Percentiles rank a stretch among this genome's conserved stretches.
These are phyloP conservation scores for Psophia crepitans DNA, from an alignment of 2,113 vertebrate species.

Conservation along the genomic window DNA sequence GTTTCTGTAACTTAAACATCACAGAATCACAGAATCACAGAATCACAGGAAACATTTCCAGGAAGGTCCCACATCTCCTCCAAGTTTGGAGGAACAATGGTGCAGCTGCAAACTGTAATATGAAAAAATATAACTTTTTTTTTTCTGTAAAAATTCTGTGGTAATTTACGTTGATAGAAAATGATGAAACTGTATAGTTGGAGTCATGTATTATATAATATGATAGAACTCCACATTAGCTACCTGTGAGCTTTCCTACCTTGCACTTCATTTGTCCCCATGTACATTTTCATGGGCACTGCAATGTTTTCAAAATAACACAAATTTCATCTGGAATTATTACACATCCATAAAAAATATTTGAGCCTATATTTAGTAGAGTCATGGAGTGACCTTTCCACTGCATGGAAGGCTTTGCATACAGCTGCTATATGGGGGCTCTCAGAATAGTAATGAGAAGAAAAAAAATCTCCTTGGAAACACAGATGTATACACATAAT, in stretches of 20 bases:
- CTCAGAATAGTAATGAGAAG: not conserved
- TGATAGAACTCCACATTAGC: not conserved
- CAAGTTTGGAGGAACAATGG: not conserved
- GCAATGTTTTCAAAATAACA: not conserved
- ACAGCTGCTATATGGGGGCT: not conserved
- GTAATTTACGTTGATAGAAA: not conserved
- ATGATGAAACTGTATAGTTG: not conserved
- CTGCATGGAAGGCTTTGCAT: not conserved
- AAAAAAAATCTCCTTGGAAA: not conserved
- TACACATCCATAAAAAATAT: not conserved
- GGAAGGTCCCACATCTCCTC: not conserved
- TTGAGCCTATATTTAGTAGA: not conserved
- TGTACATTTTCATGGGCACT: not conserved
- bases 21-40: too few species aligned
- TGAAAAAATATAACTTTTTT: not conserved
- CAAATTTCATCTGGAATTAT: not conserved
- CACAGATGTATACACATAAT: accelerated
- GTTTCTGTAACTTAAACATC: not conserved
- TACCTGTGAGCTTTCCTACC: not conserved
- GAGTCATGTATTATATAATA: not conserved
- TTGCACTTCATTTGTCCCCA: not conserved
- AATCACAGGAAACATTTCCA: too few species aligned
- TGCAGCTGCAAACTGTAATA: not conserved
- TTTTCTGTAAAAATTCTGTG: not conserved
- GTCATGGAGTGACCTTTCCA: not conserved